Percentiles rank a stretch among this genome's conserved stretches.
Evolutionary conservation across 2,888 invertebrate genomes (phyloP).

Genomic region (Heliothis peltigera): DNA sequence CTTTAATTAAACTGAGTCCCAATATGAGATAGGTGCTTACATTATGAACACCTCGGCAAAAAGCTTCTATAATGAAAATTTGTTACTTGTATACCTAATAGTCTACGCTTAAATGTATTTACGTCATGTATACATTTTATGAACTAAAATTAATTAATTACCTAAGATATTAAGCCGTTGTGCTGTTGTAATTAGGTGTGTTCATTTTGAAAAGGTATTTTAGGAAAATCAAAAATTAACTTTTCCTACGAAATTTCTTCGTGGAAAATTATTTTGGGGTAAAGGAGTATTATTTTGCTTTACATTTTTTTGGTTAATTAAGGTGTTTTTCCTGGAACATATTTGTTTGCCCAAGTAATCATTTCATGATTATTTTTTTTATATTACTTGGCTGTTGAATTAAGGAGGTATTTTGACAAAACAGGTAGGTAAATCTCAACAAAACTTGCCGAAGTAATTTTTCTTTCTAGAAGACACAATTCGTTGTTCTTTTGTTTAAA

Average conservation of each 20-base stretch:
- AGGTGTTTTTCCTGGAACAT: too few species aligned
- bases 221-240: background rate
- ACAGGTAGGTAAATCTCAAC: too few species aligned
- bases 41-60: conserved; percentile 32
- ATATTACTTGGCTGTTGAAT: too few species aligned
- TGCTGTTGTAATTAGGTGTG: conserved; percentile 3
- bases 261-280: too few species aligned
- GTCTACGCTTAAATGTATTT: conserved; percentile 5
- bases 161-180: background rate
- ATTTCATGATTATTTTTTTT: too few species aligned
- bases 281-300: background rate
- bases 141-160: conserved; percentile 27
- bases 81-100: conserved; percentile 9
- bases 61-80: conserved; percentile 23
- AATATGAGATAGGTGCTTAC: background rate
- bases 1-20: conserved; percentile 17
- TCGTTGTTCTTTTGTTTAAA: too few species aligned
- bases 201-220: conserved; percentile 6
- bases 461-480: too few species aligned
- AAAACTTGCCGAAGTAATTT: too few species aligned
- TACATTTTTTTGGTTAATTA: too few species aligned
- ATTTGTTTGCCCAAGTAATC: too few species aligned
- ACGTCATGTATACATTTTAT: conserved; percentile 26
- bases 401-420: too few species aligned
- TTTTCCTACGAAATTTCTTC: too few species aligned